Evolutionary conservation across 2,888 invertebrate genomes (phyloP), one percentile per base, ranked within the genome.

Genomic region (Seira ritae): DNA sequence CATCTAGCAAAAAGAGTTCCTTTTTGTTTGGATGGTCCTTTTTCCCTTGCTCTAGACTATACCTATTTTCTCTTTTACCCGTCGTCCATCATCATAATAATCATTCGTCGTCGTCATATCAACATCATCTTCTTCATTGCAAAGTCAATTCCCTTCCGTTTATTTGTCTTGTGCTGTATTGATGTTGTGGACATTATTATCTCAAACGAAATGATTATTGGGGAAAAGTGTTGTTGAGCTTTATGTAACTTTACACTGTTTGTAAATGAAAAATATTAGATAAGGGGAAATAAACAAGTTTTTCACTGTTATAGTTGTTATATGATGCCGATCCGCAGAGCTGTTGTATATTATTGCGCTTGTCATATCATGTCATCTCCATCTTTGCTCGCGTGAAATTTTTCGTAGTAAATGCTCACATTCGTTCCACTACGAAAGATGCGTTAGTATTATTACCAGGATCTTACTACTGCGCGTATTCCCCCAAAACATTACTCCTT

Each of bases 241-340:
- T n/a, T 20, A 20, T 62, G 62, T 62, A 62, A 62, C 62, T 62
- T 62, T 12, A 62, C 62, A 62, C 62, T 62, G 3, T 31, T 62
- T 15, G 20, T 3, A 62, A 62, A 19, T 62, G 62, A 62, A 62
- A 62, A 62, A 62, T 62, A 62, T 62, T 19, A 62, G 62, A 62
- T 62, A 62, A 62, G 62, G 15, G 15, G 50, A 62, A 62, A 62
- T 62, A 62, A 62, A 62, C 62, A 62, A 62, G 62, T 10, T 62
- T 62, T 20, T 62, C 20, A 15, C 50, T 50, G 50, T n/a, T 50
- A 50, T 50, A 3, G 12, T 42, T 12, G 6, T 42, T 42, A 42
- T 42, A 50, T n/a, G 50, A 50, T 50, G 15, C 50, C 17, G 12
- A 3, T 4, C 31, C 31, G 31, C 31, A 31, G 31, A 31, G 31